Conservation (phyloP, 2,797 vertebrate species). For the Anolis apletophallus region DNA sequence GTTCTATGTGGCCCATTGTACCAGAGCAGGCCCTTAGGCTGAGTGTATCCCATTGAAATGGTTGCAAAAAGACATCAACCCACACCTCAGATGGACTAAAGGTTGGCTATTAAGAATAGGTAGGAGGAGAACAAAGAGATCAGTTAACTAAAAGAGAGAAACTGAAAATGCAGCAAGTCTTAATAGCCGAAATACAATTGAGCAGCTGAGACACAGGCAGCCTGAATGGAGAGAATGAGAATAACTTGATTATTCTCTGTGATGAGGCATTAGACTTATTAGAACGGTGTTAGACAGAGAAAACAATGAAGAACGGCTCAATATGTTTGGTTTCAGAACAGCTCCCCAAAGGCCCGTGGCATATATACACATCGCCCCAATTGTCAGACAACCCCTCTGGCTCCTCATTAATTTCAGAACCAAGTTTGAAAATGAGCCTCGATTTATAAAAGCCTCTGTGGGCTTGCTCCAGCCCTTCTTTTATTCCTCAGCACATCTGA, state of each 20-base stretch:
- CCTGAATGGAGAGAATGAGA: constrained; percentile 30
- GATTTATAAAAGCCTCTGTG: constrained; percentile 67
- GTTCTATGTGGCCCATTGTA: not conserved
- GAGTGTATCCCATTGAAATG: not conserved
- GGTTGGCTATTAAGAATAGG: not conserved
- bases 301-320: constrained; percentile 63
- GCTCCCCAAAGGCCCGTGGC: constrained; percentile 59
- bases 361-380: constrained; percentile 52
- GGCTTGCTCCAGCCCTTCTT: constrained; percentile 58
- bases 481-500: constrained; percentile 60
- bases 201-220: constrained; percentile 45
- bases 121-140: constrained; percentile 8
- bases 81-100: not conserved
- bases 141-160: constrained; percentile 29
- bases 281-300: constrained; percentile 50
- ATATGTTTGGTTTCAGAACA: constrained; percentile 56
- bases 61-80: not conserved
- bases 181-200: constrained; percentile 40
- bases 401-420: constrained; percentile 70
- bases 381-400: constrained; percentile 63
- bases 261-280: constrained; percentile 68
- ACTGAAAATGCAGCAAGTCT: constrained; percentile 32
- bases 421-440: constrained; percentile 64
- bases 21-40: not conserved
- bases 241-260: constrained; percentile 60